phyloP scores from a whole-genome alignment of 2,113 vertebrate species.

The Silurus asotus region DNA sequence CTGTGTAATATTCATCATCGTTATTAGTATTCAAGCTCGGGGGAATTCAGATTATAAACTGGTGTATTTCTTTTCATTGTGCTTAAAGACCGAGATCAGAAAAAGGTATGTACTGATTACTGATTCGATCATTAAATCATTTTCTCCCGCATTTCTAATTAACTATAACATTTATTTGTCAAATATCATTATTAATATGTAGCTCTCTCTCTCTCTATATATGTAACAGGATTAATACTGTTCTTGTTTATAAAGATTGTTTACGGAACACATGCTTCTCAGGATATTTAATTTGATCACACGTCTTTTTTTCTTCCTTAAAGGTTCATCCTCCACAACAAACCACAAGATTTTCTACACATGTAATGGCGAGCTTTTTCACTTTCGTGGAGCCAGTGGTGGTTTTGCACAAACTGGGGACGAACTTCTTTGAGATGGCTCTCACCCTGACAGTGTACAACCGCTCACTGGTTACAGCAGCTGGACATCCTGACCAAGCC shows the following conservation, averaged over 20 bases:
- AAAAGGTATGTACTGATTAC: conserved; percentile 28
- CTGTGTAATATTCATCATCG: too few relatives aligned
- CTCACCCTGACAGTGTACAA: conserved; percentile 57
- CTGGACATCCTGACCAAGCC: conserved; percentile 49
- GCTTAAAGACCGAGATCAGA: not conserved
- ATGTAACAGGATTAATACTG: not conserved
- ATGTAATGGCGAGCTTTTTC: conserved; percentile 47
- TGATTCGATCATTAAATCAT: not conserved
- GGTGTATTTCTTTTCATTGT: too few relatives aligned
- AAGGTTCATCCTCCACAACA: conserved; percentile 1
- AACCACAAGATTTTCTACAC: not conserved
- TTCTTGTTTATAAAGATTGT: not conserved
- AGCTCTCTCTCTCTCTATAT: not conserved
- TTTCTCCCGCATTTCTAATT: not conserved
- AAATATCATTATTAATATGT: too few relatives aligned
- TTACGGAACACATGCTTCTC: not conserved
- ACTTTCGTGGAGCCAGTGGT: conserved; percentile 60
- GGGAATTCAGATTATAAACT: not conserved
- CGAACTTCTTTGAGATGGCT: conserved; percentile 58
- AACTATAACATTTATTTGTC: not conserved
- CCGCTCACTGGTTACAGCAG: conserved; percentile 44
- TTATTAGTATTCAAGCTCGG: not conserved
- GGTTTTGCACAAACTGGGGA: conserved; percentile 55
- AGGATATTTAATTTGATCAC: not conserved
- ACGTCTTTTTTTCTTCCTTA: not conserved